phyloP scores from a whole-genome alignment of 2,888 invertebrate genomes.

The Allygus modestus region DNA sequence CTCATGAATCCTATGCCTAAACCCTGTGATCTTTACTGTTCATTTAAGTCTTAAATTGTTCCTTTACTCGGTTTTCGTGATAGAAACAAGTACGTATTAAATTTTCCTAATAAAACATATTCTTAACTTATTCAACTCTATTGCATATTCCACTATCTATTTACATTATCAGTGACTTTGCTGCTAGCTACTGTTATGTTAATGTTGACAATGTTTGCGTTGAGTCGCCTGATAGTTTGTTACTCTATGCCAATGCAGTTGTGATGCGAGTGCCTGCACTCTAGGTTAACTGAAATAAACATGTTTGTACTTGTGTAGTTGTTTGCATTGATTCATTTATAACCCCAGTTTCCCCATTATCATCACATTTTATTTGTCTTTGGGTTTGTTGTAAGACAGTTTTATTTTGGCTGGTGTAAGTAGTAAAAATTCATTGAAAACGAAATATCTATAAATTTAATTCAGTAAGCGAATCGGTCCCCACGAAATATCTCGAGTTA shows the following conservation, averaged over 20 bases:
- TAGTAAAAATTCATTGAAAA: too few relatives aligned
- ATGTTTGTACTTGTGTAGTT: slow-evolving; percentile 31
- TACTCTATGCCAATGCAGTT: slow-evolving; percentile 23
- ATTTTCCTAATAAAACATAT: background rate
- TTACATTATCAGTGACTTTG: background rate
- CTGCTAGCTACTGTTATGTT: slow-evolving; percentile 1
- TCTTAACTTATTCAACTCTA: background rate
- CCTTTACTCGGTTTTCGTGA: background rate
- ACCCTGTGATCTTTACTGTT: slow-evolving; percentile 1
- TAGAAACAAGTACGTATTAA: background rate
- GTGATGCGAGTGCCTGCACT: slow-evolving; percentile 30
- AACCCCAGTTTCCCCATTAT: background rate
- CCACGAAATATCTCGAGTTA: too few relatives aligned
- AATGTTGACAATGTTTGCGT: background rate
- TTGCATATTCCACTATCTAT: background rate
- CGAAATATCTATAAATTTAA: too few relatives aligned
- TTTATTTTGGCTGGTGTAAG: too few relatives aligned
- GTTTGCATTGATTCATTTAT: background rate
- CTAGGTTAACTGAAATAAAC: slow-evolving; percentile 27
- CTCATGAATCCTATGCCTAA: background rate
- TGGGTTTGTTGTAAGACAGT: too few relatives aligned
- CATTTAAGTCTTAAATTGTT: slow-evolving; percentile 3
- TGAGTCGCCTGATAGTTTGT: background rate
- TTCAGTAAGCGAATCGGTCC: too few relatives aligned
- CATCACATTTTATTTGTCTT: too few relatives aligned